A percentile compares a stretch with the other conserved stretches of the same genome.
These are phyloP conservation scores for Okamejei kenojei DNA, from an alignment of 2,797 vertebrate genomes.

Conservation along the genomic window DNA sequence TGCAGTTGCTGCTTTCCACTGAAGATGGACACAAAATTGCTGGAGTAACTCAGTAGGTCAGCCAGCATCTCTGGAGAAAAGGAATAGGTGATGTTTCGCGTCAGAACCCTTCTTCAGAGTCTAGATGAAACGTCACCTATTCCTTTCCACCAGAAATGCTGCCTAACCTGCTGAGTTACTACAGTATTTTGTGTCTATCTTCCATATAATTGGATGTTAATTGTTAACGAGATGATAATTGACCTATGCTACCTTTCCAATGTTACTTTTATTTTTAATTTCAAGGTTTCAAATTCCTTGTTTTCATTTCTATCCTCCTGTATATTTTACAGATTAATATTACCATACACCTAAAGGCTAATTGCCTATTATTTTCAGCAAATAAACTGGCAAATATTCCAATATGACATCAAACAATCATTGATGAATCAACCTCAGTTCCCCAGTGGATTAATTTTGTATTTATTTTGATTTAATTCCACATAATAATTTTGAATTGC, in stretches of 20 bases:
- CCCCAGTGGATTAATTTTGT: background rate
- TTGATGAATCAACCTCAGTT: background rate
- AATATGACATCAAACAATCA: background rate
- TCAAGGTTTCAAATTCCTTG: background rate
- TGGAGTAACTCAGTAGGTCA: too few relatives aligned
- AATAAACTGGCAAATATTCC: background rate
- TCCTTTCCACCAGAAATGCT: too few relatives aligned
- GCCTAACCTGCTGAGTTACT: too few relatives aligned
- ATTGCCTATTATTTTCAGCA: background rate
- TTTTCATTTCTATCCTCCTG: background rate
- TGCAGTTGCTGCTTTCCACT: too few relatives aligned
- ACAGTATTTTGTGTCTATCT: too few relatives aligned
- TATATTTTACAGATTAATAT: background rate
- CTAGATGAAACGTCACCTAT: too few relatives aligned
- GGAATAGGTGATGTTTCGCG: too few relatives aligned
- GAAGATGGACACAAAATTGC: too few relatives aligned
- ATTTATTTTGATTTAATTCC: background rate
- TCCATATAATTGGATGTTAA: background rate
- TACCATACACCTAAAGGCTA: background rate
- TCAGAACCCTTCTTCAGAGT: too few relatives aligned
- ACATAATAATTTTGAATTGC: background rate
- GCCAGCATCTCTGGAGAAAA: too few relatives aligned
- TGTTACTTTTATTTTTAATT: background rate
- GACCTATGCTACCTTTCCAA: background rate
- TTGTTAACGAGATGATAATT: background rate